Evolutionary conservation across 2,797 vertebrate genomes (phyloP).

Genomic region (Tarsius wallacei): DNA sequence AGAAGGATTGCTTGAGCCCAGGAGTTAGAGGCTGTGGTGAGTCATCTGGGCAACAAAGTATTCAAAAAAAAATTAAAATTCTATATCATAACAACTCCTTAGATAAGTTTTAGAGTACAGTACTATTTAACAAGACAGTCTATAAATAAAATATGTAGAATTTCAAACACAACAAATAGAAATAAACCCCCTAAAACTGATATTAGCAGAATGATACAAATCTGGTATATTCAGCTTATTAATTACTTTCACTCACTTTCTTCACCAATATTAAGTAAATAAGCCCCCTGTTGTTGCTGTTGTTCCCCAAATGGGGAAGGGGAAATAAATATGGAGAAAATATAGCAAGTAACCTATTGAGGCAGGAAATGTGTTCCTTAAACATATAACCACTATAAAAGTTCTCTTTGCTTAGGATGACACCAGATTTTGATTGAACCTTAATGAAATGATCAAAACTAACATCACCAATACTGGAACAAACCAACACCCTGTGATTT

Average conservation of each 20-base stretch:
- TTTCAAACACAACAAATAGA: slow-evolving; percentile 40
- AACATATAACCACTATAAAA: not conserved
- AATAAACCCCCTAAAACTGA: not conserved
- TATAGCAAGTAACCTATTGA: not conserved
- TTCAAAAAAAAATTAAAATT: not conserved
- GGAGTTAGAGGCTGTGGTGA: too few relatives aligned
- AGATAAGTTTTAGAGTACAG: not conserved
- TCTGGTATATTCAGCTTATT: slow-evolving; percentile 38
- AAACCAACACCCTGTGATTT: not conserved
- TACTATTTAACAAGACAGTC: not conserved
- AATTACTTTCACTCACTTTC: slow-evolving; percentile 28
- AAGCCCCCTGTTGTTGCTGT: not conserved
- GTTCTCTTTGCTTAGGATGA: not conserved
- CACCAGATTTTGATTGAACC: slow-evolving; percentile 9
- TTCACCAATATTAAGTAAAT: slow-evolving; percentile 49
- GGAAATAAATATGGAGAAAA: slow-evolving; percentile 9
- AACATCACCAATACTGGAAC: not conserved
- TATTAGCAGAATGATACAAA: slow-evolving; percentile 12
- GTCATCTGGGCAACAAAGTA: too few relatives aligned
- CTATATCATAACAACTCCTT: not conserved
- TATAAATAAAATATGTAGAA: slow-evolving; percentile 13
- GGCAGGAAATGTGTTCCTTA: not conserved
- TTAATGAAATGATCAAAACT: not conserved
- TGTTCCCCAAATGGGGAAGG: not conserved
- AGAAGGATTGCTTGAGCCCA: too few relatives aligned